Evolutionary conservation across 2,797 vertebrate genomes (phyloP), one percentile per base, ranked within the genome.

Genomic region (Sebastes nivosus): DNA sequence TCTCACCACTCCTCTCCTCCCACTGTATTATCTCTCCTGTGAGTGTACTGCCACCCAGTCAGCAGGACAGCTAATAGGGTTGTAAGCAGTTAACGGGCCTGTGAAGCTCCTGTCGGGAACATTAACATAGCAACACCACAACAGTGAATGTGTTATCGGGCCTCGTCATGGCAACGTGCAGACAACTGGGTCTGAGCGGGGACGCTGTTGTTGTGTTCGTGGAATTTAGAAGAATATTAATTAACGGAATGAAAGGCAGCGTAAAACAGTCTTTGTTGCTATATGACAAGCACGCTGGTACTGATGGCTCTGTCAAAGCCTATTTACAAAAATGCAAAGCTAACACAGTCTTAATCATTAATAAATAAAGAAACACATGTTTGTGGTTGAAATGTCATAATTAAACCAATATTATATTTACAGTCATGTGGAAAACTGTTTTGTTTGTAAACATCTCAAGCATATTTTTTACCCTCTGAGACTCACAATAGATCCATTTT

Each of bases 141-240:
- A 72, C 79, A 60, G 80, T 66, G 24, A 67, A 71, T 27, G 57
- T 67, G 63, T 82, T 88, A 89, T 89, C 74, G 1, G 74, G 32
- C 59, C 61, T 77, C 6, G 13, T 63, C 85, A 83, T 86, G 82
- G 85, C 75, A 90, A 89, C 80, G 38, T 59, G 11, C 63, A 61
- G 67, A 20, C 77, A 70, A 72, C 75, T 63, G 61, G n/a, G 27
- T 67, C 65, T 67, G 52, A 79, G 55, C 13, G 24, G 20, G 65
- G 64, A 60, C 20, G 57, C 66, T 78, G 71, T 78, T 81, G 66
- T 82, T 75, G 50, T 84, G 77, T 55, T 54, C 5, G 36, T 22
- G 32, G 46, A 52, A 82, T 72, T 84, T 29, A 27, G 14, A 71
- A 36, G 75, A 87, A 80, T 84, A 82, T 83, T 85, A 89, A 88